Evolutionary conservation across 2,888 invertebrate species (phyloP).

Genomic region (Gortyna flavago): DNA sequence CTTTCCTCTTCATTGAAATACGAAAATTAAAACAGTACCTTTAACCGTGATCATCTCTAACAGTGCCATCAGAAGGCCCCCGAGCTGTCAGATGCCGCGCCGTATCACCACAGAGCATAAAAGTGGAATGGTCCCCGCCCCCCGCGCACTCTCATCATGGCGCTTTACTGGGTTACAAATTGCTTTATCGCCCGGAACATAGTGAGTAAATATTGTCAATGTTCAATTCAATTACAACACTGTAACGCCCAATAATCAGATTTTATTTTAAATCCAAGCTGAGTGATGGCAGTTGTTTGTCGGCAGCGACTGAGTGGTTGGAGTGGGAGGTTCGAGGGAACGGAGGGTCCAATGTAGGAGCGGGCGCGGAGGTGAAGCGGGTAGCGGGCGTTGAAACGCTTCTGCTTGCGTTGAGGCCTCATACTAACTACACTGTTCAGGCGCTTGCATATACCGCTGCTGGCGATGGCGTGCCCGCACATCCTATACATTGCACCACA

Average conservation of each 20-base stretch:
- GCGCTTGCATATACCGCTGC: constrained; percentile 95
- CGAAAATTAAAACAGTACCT: background rate
- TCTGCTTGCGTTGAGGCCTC: constrained; percentile 94
- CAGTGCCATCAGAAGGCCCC: constrained; percentile 95
- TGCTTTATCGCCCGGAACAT: constrained; percentile 93
- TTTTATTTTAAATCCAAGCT: constrained; percentile 78
- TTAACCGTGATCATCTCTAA: constrained; percentile 23
- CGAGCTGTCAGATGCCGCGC: constrained; percentile 93
- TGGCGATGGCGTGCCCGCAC: constrained; percentile 95
- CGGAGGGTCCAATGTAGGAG: constrained; percentile 73
- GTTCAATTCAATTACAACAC: constrained; percentile 44
- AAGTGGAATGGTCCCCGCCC: constrained; percentile 94
- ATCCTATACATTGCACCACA: constrained; percentile 94
- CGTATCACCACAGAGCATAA: constrained; percentile 94
- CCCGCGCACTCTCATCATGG: constrained; percentile 93
- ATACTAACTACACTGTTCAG: constrained; percentile 96
- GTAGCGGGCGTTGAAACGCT: constrained; percentile 95
- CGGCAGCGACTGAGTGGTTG: constrained; percentile 88
- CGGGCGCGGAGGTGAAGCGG: constrained; percentile 93
- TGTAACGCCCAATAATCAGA: constrained; percentile 41
- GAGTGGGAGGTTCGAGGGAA: constrained; percentile 87
- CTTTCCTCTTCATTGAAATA: background rate
- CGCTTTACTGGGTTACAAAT: constrained; percentile 95
- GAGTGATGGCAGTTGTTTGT: constrained; percentile 89
- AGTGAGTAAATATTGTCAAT: constrained; percentile 79